Conservation (phyloP, 35 echinoderm and acorn worm genomes). For the Apostichopus parvimensis region DNA sequence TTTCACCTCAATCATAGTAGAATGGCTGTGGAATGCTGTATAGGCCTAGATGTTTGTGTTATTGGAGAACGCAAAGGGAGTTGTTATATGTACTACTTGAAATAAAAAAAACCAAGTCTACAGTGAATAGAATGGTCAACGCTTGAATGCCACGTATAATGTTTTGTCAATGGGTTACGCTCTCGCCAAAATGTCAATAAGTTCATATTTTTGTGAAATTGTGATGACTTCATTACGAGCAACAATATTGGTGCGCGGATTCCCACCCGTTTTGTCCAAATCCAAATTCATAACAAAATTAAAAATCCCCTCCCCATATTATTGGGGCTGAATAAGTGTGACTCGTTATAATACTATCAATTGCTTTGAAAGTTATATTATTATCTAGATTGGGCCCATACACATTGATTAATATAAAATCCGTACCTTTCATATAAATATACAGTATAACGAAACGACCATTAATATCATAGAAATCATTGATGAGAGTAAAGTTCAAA, state of each 20-base stretch:
- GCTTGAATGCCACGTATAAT: slow-evolving; percentile 6
- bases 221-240: background rate
- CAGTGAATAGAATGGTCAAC: too few species aligned
- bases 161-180: background rate
- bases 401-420: background rate
- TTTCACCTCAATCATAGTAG: too few species aligned
- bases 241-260: background rate
- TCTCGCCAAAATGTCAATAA: background rate
- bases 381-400: too few species aligned
- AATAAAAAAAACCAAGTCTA: background rate
- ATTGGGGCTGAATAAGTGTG: too few species aligned
- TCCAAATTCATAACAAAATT: too few species aligned
- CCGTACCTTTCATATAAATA: background rate
- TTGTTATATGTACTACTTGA: background rate
- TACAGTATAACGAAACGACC: slow-evolving; percentile 51
- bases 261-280: background rate
- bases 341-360: too few species aligned
- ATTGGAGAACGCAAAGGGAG: too few species aligned
- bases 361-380: too few species aligned
- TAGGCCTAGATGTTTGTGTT: too few species aligned
- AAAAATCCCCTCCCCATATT: too few species aligned
- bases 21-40: too few species aligned
- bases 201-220: background rate
- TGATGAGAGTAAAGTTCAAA: slow-evolving; percentile 21
- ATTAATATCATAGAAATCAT: background rate